Base-by-base conservation (phyloP, 1,140 invertebrate genomes). In the Pseudomyrmex sp. region DNA sequence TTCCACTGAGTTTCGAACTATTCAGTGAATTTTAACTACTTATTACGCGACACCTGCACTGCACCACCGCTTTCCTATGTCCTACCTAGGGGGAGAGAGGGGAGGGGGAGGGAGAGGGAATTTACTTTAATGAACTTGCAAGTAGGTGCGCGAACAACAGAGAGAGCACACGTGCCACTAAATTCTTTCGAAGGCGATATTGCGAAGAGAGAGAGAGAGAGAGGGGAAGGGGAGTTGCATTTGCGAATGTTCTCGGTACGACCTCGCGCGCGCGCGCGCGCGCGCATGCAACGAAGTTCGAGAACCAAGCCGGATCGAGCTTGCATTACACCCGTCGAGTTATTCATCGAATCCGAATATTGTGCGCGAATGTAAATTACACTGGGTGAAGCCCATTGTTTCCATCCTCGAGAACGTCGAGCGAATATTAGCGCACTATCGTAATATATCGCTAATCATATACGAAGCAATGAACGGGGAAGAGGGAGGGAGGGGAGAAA, bases 301-400 rank as follows among this genome's bases (percentile, higher is more conserved):
- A n/a, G 54, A n/a, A 20, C 44, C 35, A 35, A 35, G 23, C 5
- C 54, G 9, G 44, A 72, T 72, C 76, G 26, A 7, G 18, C 26
- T 44, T 35, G 54, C 66, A 59, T 70, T 18, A n/a, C 50, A 50
- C 20, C 35, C 13, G 13, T 13, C 50, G 35, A 72, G 44, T 80
- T 72, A 72, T 80, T 70, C 54, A 80, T 80, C 66, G 54, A 72
- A 61, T 59, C 2, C n/a, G 46, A 59, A 20, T 48, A 72, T 80
- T 70, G 66, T 50, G 46, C 23, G 44, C 46, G 23, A 20, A 61
- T 70, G 56, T 72, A 80, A 70, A 72, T 80, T 72, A 72, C 76
- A 59, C 15, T 13, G 23, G 23, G 12, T 7, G 35, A 35, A 35
- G 35, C 50, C 66, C 44, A 80, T 80, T 80, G 54, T 80, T 59